Evolutionary conservation across 2,888 invertebrate species (phyloP), one percentile per base, ranked within the genome.

Genomic region (Tanytarsus gracilentus): DNA sequence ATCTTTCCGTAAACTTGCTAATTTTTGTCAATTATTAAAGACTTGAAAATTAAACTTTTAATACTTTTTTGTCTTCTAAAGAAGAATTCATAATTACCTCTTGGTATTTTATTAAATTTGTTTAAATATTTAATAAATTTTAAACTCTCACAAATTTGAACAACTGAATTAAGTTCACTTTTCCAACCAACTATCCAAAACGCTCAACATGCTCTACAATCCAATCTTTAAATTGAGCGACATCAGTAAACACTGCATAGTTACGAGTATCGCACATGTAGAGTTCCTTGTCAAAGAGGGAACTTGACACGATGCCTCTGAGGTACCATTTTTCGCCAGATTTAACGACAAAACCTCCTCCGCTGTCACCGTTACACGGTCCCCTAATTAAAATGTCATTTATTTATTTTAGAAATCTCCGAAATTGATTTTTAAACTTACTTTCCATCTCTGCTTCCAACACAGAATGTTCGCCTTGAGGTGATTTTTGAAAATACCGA

Each of bases 381-480:
- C 44, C 44, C 6, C 44, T 44, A 9, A n/a, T n/a, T 21, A 23
- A 44, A 44, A 33, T 11, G n/a, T 21, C 2, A 8, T 8, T 4
- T 9, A 40, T 8, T 11, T 23, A 44, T 14, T 40, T 40, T 11
- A 8, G 9, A 23, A 44, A 44, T 23, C 11, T 44, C 11, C 2
- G 11, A 5, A 44, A 21, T 2, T 11, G 23, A 44, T 11, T n/a
- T n/a, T n/a, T 8, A 9, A 33, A 44, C 21, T 44, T 18, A 44
- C 44, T 11, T 27, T 21, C 26, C 58, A 40, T 40, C 21, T 16
- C 40, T 23, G 11, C 16, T 27, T 9, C 60, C 60, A 25, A 36
- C 60, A 27, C 79, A 78, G 62, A 78, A 73, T 0, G 77, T 77
- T 36, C 70, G 70, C 51, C 74, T 71, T 1, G 77, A 75, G 1